Percentiles rank a stretch among this genome's conserved stretches.
Conservation (phyloP, 1,140 invertebrate genomes). For the Delia radicum region DNA sequence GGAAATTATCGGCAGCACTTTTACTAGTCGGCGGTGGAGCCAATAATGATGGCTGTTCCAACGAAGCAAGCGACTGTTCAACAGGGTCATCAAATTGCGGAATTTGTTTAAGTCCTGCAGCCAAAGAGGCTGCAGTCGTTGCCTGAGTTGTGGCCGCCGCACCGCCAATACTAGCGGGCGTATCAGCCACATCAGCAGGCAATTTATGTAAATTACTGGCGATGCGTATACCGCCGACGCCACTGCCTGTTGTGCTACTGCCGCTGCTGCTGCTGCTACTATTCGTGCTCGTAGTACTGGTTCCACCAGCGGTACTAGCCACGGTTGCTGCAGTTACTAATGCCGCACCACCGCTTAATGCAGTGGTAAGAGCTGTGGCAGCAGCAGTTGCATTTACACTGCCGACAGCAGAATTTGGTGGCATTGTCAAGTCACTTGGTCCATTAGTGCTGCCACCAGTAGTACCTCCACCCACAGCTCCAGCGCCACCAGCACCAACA, state of each 20-base stretch:
- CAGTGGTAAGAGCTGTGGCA: conserved; percentile 15
- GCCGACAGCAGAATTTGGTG: conserved; percentile 29
- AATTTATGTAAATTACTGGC: conserved; percentile 53
- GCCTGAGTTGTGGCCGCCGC: conserved; percentile 36
- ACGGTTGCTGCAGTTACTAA: conserved; percentile 20
- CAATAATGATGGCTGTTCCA: conserved; percentile 61
- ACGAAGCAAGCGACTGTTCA: conserved; percentile 65
- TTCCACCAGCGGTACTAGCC: not conserved
- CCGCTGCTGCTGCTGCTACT: conserved; percentile 21
- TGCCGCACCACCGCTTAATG: conserved; percentile 12
- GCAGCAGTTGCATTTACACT: conserved; percentile 29
- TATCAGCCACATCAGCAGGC: conserved; percentile 38
- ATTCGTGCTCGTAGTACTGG: not conserved
- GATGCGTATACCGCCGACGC: conserved; percentile 48
- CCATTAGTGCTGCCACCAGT: conserved; percentile 40
- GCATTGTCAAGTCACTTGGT: conserved; percentile 36
- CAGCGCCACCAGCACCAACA: conserved; percentile 25
- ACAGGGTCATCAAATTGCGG: conserved; percentile 62
- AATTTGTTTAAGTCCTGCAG: conserved; percentile 49
- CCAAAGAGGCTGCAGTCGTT: conserved; percentile 46
- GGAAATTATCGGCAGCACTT: conserved; percentile 42
- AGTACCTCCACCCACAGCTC: conserved; percentile 17
- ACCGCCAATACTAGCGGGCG: conserved; percentile 21
- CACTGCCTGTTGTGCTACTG: conserved; percentile 34
- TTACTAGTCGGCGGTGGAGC: conserved; percentile 40